Conservation (phyloP, 2,113 vertebrate species). For the Pygathrix nemaeus region DNA sequence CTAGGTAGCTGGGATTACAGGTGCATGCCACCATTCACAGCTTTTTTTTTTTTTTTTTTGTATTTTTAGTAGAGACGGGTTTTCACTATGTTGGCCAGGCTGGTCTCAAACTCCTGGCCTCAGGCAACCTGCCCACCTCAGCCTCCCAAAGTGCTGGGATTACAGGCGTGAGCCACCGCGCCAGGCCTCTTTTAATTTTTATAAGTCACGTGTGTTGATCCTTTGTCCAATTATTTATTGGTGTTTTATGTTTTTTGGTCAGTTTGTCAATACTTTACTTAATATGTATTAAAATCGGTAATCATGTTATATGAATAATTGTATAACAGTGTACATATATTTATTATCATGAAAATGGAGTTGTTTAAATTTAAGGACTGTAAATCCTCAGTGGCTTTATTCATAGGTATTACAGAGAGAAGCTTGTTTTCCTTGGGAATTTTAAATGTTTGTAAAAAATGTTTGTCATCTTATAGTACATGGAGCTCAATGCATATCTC, state of each 20-base stretch:
- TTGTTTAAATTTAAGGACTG: not conserved
- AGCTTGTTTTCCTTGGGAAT: not conserved
- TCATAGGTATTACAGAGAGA: not conserved
- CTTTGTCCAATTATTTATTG: not conserved
- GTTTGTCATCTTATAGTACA: not conserved
- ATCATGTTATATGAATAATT: not conserved
- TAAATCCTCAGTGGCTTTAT: not conserved
- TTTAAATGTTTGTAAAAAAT: conserved; percentile 33
- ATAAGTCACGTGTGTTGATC: not conserved
- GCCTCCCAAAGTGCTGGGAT: too few species aligned
- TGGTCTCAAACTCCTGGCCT: too few species aligned
- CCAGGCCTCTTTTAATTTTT: too few species aligned
- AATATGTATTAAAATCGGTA: not conserved
- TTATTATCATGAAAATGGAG: not conserved
- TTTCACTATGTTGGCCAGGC: too few species aligned
- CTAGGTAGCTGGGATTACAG: too few species aligned
- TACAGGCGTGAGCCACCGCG: rapidly evolving
- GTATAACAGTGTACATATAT: not conserved
- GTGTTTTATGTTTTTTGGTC: not conserved
- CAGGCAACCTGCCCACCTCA: too few species aligned
- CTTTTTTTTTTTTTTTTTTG: too few species aligned
- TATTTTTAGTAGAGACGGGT: too few species aligned
- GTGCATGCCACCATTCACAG: too few species aligned
- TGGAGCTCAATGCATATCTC: conserved; percentile 4
- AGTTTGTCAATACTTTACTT: not conserved